Base-by-base conservation (phyloP, 2,888 invertebrate genomes). In the Stegophylla sp. region DNA sequence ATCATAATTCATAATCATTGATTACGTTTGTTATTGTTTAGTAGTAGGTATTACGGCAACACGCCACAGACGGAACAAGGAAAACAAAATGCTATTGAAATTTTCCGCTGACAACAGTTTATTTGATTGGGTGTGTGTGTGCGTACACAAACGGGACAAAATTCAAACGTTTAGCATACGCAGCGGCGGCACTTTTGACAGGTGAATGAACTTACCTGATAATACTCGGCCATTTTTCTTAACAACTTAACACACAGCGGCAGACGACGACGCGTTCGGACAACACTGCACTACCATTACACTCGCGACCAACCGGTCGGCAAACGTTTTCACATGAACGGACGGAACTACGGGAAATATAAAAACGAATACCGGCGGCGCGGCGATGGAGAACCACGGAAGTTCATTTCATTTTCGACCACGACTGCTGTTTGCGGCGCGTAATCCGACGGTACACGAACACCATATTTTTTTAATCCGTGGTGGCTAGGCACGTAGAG, bases 191-290 rank as follows among this genome's bases (percentile, higher is more conserved):
- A 28, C 59, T 26, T 53, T 56, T 13, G 79, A 23, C 66, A 51
- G 79, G 79, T 79, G 71, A 79, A 79, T 51, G 79, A 79, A 79
- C 79, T 79, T 48, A 79, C 79, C 79, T 79, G 79, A 79, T 79
- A 71, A 23, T 79, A 71, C 69, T 79, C 79, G 61, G 79, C 79
- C 79, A 79, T 79, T 51, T 79, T 71, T 26, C 75, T 26, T n/a
- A n/a, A 23, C 43, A 23, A 53, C 45, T 26, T 17, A 66, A 48
- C 28, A 15, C 66, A 45, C 61, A 34, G 59, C 17, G 67, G n/a
- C 20, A 7, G 43, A 28, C 28, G 20, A 13, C n/a, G 71, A 28
- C 53, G 13, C 41, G 48, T 10, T 12, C 51, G 76, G 23, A 41
- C 53, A 28, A 48, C 59, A 51, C 23, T 28, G 43, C 3, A 34